These are phyloP conservation scores for Orthonychiurus folsomi DNA, from an alignment of 2,888 invertebrate species.

Conservation along the genomic window DNA sequence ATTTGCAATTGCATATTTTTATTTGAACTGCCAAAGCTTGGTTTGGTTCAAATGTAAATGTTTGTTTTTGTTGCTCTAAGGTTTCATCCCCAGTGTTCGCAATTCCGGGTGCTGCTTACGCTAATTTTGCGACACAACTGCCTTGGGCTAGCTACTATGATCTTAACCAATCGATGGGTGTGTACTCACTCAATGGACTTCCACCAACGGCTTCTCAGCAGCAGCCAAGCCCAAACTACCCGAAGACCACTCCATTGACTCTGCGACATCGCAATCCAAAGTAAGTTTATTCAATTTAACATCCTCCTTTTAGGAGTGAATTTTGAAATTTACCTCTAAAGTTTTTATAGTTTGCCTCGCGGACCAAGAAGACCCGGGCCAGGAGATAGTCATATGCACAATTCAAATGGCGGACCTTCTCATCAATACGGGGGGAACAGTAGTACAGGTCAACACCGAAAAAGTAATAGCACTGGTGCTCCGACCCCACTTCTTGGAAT, in stretches of 20 bases:
- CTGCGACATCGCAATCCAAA: conserved; percentile 36
- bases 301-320: not conserved
- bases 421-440: conserved; percentile 14
- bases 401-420: conserved; percentile 16
- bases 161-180: conserved; percentile 46
- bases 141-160: conserved; percentile 28
- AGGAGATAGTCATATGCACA: conserved; percentile 20
- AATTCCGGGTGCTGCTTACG: conserved; percentile 37
- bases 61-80: no score
- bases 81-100: conserved; percentile 39
- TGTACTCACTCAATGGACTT: conserved; percentile 64
- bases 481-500: conserved; percentile 31
- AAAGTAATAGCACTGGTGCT: conserved; percentile 31
- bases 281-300: conserved; percentile 22
- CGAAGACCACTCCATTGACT: conserved; percentile 41
- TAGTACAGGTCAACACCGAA: conserved; percentile 26
- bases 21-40: not conserved
- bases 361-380: conserved; percentile 21
- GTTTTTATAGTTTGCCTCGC: conserved; percentile 3
- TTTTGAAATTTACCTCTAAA: not conserved
- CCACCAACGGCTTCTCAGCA: conserved; percentile 56
- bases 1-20: not conserved
- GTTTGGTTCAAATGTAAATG: not conserved
- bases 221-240: conserved; percentile 49
- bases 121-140: conserved; percentile 32